A percentile compares a stretch with the other conserved stretches of the same genome.
phyloP scores from a whole-genome alignment of 2,113 vertebrate genomes.

The Speoplatyrhinus poulsoni region DNA sequence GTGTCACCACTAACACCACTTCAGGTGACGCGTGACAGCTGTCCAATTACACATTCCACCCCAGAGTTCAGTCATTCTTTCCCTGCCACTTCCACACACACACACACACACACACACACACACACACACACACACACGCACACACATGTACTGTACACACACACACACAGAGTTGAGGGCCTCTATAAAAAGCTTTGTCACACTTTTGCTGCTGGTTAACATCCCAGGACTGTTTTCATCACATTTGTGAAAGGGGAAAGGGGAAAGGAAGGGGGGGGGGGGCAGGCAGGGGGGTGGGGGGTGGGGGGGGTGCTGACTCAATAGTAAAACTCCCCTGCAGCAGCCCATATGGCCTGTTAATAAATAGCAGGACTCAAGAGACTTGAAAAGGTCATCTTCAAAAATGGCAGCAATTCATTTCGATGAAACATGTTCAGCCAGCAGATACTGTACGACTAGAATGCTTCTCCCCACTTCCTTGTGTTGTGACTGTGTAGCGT shows the following conservation, averaged over 20 bases:
- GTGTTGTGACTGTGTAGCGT: too few relatives aligned
- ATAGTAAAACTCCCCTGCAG: constrained; percentile 35
- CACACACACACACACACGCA: not conserved
- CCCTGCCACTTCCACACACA: not conserved
- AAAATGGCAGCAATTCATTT: too few relatives aligned
- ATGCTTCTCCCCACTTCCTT: too few relatives aligned
- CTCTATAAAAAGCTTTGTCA: constrained; percentile 20
- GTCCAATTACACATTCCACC: not conserved
- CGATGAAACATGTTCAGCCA: too few relatives aligned
- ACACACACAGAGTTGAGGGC: not conserved
- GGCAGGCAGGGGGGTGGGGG: too few relatives aligned
- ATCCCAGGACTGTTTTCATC: constrained; percentile 39
- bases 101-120: not conserved
- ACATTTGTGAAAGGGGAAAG: not conserved
- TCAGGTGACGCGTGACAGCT: constrained; percentile 12
- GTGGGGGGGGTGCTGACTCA: constrained; percentile 41
- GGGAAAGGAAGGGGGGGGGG: not conserved
- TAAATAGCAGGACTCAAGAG: constrained; percentile 31
- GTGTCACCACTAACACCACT: not conserved
- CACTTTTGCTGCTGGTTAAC: constrained; percentile 40
- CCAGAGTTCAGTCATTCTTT: not conserved
- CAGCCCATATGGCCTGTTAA: constrained; percentile 21
- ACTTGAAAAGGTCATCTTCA: constrained; percentile 13
- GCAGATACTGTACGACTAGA: too few relatives aligned
- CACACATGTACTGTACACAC: not conserved